Evolutionary conservation across 1,140 invertebrate species (phyloP), one percentile per base, ranked within the genome.

Genomic region (Thaumatotibia leucotreta): DNA sequence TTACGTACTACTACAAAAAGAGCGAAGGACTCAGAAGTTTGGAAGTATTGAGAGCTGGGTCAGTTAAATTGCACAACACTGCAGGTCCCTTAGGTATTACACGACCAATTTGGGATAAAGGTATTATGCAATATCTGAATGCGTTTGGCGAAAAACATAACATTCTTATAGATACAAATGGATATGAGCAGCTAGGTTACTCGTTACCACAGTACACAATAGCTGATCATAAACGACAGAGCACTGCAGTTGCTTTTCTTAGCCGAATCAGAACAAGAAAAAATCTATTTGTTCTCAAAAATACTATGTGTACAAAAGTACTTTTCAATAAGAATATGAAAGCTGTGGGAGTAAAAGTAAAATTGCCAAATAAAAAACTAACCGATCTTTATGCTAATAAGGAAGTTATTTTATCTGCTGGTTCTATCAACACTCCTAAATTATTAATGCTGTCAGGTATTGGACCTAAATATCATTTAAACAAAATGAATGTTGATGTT

Each of bases 121-220:
- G 95, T 94, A 1, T 74, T 95, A 17, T 71, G n/a, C 23, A 67
- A 20, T 79, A 78, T 31, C 94, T 95, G 0, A 88, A 94, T 1
- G 93, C 95, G 0, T 97, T 97, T 74, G 93, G 97, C 29, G 94
- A 98, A 84, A 91, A 45, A 45, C 97, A 98, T 78, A 93, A 95
- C 66, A 96, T 94, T 75, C 92, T 95, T 33, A 95, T 73, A 14
- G 84, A 98, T 76, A 95, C 96, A 5, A 97, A 97, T 91, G 95
- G 96, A 14, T 93, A 94, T 68, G 82, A 93, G 8, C 95, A 96
- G 81, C 93, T 95, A 0, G 96, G 96, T 4, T 97, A 96, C 71
- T 95, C 96, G 92, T 93, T 95, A 17, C 94, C 96, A 5, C 95
- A 96, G 91, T 97, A 94, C 10, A 98, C 97, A 0, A 95, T 98